phyloP scores from a whole-genome alignment of 1,140 invertebrate species.

The Proales similis region DNA sequence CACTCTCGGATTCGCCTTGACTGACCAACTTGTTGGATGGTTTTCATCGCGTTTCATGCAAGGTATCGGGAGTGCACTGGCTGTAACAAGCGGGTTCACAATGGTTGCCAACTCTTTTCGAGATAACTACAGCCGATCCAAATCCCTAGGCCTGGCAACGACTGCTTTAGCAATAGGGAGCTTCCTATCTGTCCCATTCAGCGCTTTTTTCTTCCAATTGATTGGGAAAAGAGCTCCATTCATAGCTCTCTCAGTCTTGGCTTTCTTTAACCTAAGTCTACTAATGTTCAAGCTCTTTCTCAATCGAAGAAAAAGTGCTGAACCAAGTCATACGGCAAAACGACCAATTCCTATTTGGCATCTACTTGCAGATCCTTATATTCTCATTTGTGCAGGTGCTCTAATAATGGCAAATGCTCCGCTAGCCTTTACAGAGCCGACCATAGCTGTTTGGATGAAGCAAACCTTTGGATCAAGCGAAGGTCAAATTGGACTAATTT shows the following conservation, averaged over 20 bases:
- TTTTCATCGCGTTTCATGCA: constrained; percentile 95
- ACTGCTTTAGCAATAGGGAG: no score
- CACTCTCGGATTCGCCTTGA: constrained; percentile 95
- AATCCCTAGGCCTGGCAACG: no score
- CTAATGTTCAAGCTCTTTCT: constrained; percentile 59
- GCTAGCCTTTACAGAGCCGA: constrained; percentile 93
- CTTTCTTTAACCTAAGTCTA: constrained; percentile 77
- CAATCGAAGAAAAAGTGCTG: no score
- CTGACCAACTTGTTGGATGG: constrained; percentile 81
- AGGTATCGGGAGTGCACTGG: constrained; percentile 96
- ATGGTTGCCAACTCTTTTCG: no score
- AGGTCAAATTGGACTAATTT: constrained; percentile 98
- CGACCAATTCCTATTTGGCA: constrained; percentile 72
- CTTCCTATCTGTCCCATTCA: no score
- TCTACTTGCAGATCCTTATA: constrained; percentile 93
- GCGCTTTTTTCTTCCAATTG: constrained; percentile 95
- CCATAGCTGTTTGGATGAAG: constrained; percentile 98
- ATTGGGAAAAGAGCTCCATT: constrained; percentile 97
- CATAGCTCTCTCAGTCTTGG: constrained; percentile 84
- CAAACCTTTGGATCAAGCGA: constrained; percentile 78
- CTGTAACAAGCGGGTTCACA: no score
- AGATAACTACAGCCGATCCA: no score
- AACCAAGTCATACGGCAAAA: constrained; percentile 45
- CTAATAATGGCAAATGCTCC: constrained; percentile 98
- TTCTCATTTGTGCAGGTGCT: constrained; percentile 88